Percentiles rank a stretch among this genome's conserved stretches.
These are phyloP conservation scores for Euura lappo DNA, from an alignment of 1,140 invertebrate genomes.

Conservation along the genomic window DNA sequence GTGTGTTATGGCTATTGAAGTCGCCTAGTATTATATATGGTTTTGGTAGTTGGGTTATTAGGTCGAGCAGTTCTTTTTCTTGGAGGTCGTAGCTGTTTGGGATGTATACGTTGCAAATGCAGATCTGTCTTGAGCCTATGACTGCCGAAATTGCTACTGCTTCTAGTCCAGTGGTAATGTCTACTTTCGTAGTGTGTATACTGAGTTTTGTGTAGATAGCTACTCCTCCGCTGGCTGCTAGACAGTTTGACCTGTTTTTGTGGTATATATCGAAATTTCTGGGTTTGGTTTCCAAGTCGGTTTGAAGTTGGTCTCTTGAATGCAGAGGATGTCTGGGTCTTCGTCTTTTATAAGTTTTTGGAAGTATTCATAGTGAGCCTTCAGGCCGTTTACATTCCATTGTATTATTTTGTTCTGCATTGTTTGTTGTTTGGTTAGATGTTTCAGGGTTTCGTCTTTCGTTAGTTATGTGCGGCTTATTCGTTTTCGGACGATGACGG, in stretches of 20 bases:
- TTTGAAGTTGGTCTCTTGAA: slow-evolving; percentile 44
- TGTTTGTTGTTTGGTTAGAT: neutral
- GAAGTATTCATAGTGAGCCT: slow-evolving; percentile 14
- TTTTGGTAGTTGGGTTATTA: slow-evolving; percentile 38
- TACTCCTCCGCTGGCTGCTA: slow-evolving; percentile 37
- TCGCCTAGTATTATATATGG: slow-evolving; percentile 41
- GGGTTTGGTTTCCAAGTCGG: slow-evolving; percentile 18
- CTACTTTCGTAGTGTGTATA: slow-evolving; percentile 28
- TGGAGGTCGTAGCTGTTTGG: slow-evolving; percentile 32
- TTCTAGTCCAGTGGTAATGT: slow-evolving; percentile 37
- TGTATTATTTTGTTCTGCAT: slow-evolving; percentile 20
- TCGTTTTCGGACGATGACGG: neutral
- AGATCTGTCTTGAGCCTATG: slow-evolving; percentile 22
- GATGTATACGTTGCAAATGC: slow-evolving; percentile 41
- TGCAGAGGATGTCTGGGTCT: slow-evolving; percentile 29
- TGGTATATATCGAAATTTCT: slow-evolving; percentile 26
- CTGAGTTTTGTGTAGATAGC: slow-evolving; percentile 33
- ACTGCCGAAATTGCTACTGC: slow-evolving; percentile 31
- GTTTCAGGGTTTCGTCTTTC: no score
- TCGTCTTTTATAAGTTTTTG: slow-evolving; percentile 20
- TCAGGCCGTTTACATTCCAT: slow-evolving; percentile 29
- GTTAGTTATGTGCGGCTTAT: neutral
- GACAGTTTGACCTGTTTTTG: slow-evolving; percentile 29
- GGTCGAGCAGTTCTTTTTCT: slow-evolving; percentile 27
- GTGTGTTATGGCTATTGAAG: slow-evolving; percentile 43